Evolutionary conservation across 2,888 invertebrate species (phyloP).

Genomic region (Cryptocephalus primarius): DNA sequence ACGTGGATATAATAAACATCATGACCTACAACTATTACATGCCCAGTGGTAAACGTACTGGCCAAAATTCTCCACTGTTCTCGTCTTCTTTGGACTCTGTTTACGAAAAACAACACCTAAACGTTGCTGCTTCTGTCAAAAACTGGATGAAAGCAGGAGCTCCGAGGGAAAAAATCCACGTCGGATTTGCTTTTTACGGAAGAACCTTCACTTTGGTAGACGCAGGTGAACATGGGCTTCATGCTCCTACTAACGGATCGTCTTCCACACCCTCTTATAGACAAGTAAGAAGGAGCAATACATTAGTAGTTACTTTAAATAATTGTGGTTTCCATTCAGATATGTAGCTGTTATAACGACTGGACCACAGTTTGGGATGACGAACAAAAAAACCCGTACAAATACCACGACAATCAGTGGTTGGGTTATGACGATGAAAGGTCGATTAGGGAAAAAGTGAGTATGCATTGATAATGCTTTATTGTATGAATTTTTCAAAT

Average conservation of each 20-base stretch:
- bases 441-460: slow-evolving; percentile 13
- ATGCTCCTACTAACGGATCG: slow-evolving; percentile 37
- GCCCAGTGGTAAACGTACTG: slow-evolving; percentile 44
- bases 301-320: too few species aligned
- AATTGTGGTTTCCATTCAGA: neutral
- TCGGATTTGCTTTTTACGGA: slow-evolving; percentile 63
- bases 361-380: slow-evolving; percentile 12
- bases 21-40: slow-evolving; percentile 51
- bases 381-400: slow-evolving; percentile 14
- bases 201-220: slow-evolving; percentile 49
- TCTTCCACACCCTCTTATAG: too few species aligned
- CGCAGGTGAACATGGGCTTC: slow-evolving; percentile 35
- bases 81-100: slow-evolving; percentile 33
- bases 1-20: slow-evolving; percentile 35
- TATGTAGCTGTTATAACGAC: slow-evolving; percentile 1
- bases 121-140: slow-evolving; percentile 35
- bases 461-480: too few species aligned
- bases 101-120: slow-evolving; percentile 12
- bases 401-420: slow-evolving; percentile 11
- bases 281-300: neutral
- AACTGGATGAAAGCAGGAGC: slow-evolving; percentile 46
- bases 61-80: slow-evolving; percentile 57
- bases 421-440: slow-evolving; percentile 13
- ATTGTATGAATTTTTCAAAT: too few species aligned
- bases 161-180: slow-evolving; percentile 47